Conservation (phyloP, 2,888 invertebrate genomes). For the Rhopalosiphum nymphaeae region DNA sequence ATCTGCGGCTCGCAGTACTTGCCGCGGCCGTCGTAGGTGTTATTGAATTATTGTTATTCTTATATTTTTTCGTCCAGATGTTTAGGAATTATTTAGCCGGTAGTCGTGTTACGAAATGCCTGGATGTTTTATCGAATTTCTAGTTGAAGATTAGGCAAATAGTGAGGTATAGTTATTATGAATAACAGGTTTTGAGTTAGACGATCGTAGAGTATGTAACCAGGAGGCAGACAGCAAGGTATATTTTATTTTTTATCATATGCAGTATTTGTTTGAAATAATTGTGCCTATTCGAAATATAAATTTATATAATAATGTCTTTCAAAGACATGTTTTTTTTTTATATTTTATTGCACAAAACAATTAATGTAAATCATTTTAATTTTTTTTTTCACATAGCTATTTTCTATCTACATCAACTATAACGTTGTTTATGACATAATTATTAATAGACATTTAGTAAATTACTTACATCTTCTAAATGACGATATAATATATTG, state of each 20-base stretch:
- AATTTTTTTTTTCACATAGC: background rate
- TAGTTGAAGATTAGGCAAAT: background rate
- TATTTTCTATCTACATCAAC: background rate
- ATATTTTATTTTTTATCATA: background rate
- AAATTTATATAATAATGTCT: background rate
- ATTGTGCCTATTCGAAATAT: background rate
- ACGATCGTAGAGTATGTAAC: background rate
- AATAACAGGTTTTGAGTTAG: background rate
- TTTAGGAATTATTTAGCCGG: background rate
- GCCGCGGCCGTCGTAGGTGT: too few relatives aligned
- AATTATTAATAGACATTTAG: background rate
- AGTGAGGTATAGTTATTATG: background rate
- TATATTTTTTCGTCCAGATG: too few relatives aligned
- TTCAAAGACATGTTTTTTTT: background rate
- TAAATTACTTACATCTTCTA: background rate
- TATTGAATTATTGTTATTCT: too few relatives aligned
- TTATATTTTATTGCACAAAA: background rate
- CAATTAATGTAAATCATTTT: background rate
- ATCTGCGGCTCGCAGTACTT: too few relatives aligned
- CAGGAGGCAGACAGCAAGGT: background rate
- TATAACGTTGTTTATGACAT: background rate
- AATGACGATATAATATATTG: background rate
- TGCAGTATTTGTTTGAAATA: background rate
- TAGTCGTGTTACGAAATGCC: background rate
- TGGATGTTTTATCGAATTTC: background rate